Evolutionary conservation across 2,797 vertebrate genomes (phyloP), one percentile per base, ranked within the genome.

Genomic region (Apodemus agrarius): DNA sequence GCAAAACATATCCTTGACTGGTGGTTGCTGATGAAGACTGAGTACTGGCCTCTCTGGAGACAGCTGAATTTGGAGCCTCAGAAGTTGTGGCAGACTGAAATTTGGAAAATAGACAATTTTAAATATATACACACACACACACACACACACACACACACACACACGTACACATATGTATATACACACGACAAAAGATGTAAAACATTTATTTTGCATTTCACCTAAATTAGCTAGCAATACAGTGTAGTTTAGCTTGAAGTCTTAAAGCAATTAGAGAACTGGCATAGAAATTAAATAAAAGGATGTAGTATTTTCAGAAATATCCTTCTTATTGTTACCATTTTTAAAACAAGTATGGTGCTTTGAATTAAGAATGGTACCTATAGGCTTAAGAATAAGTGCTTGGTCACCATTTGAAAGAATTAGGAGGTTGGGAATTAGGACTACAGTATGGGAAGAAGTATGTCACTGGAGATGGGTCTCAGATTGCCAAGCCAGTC

Each of bases 1-100:
- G 99, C 90, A 99, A 98, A 97, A 99, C 98, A 98, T 99, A 99
- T 93, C 99, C 99, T 98, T 99, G 99, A 65, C 98, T 98, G 98
- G 99, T 97, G 74, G 98, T 89, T 61, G 97, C 65, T 93, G 98
- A 95, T 1, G 98, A 96, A 0, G 97, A 96, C 93, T 98, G 98
- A 95, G 90, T 93, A 37, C 43, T 98, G 49, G 97, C 98, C 46
- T 99, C 99, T 1, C 97, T 96, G 61, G 92, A 97, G 97, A 97
- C 96, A 97, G 96, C 98, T 97, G 96, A 97, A 93, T 94, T 99
- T 96, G 99, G 99, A 52, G 96, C 90, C 84, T 98, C 98, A 93
- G 98, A 69, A 57, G 97, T 98, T 65, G 97, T 84, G 87, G 97
- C 95, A 97, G 98, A 98, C 99, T 98, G 96, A 88, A 98, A 98